Evolutionary conservation across 2,888 invertebrate species (phyloP), one percentile per base, ranked within the genome.

Genomic region (Patella pellucida): DNA sequence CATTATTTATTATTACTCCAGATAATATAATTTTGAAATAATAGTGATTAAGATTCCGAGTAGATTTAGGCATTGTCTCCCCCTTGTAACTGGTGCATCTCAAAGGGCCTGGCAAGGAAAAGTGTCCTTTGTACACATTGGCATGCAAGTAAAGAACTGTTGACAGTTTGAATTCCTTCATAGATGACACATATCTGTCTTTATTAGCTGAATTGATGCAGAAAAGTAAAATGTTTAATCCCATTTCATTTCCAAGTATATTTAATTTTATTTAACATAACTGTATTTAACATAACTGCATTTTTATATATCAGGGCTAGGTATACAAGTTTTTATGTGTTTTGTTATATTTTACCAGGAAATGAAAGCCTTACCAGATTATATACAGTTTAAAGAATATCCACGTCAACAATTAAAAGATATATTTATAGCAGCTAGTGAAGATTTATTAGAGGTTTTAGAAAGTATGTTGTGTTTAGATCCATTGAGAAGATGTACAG

Each of bases 351-450:
- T 31, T 41, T 41, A 41, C 9, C 41, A 41, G 90, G 85, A 85
- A 51, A 87, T 89, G 84, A 86, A 85, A 70, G 72, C 79, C 52
- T 78, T 99, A 70, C 96, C 96, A 16, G 98, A 98, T 91, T 99
- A 94, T 90, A 95, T 99, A 81, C 95, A 96, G 89, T 98, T 98
- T 91, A 98, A 97, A 89, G 93, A 94, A 12, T 95, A 95, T 84
- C 94, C 95, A 0, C 94, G 95, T 0, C 96, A 95, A 67, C 96
- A 96, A 4, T 91, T 99, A 71, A 94, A 95, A 79, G 95, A 96
- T 85, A 97, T 99, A 87, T 99, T 99, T 91, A 97, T 97, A 69
- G 99, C 99, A 1, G 98, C 98, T 2, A 94, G 95, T 0, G 96
- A 97, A 90, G 99, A 99, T 92, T 92, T 98, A 56, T 91, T 99